A percentile compares a stretch with the other conserved stretches of the same genome.
phyloP scores from a whole-genome alignment of 1,140 invertebrate species.

The Drosophila suzukii region DNA sequence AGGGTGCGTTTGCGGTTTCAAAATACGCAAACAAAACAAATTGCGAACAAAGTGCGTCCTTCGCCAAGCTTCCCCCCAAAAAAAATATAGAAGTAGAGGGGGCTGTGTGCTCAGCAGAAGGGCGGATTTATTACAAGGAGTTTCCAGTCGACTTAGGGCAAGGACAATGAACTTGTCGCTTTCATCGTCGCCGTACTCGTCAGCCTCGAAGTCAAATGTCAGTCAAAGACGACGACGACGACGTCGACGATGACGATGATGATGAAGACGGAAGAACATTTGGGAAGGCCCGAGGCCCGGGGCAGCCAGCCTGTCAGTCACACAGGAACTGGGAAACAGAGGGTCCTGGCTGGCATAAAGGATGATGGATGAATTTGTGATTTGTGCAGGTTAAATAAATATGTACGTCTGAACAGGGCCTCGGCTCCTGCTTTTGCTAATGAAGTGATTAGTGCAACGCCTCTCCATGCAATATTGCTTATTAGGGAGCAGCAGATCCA shows the following conservation, averaged over 20 bases:
- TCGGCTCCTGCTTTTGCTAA: conserved; percentile 52
- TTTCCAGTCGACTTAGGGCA: conserved; percentile 55
- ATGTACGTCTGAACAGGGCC: conserved; percentile 40
- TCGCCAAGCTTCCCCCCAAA: conserved; percentile 29
- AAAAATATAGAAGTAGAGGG: conserved; percentile 11
- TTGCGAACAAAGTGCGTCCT: conserved; percentile 82
- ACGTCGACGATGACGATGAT: conserved; percentile 31
- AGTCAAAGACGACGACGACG: conserved; percentile 68
- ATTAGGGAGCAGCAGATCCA: conserved; percentile 24
- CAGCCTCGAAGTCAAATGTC: conserved; percentile 79
- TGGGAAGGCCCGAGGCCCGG: conserved; percentile 23
- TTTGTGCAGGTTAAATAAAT: conserved; percentile 82
- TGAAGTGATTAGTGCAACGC: conserved; percentile 83
- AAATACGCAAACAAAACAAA: conserved; percentile 81
- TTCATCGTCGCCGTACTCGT: conserved; percentile 73
- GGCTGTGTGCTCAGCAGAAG: conserved; percentile 33
- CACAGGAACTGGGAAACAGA: conserved; percentile 35
- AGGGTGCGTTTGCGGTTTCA: conserved; percentile 36
- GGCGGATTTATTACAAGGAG: conserved; percentile 72
- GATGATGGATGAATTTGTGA: conserved; percentile 83
- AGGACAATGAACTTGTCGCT: conserved; percentile 82
- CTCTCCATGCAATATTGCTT: conserved; percentile 67
- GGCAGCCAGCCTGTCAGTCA: conserved; percentile 62
- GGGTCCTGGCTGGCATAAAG: conserved; percentile 58
- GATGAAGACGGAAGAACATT: conserved; percentile 52